Percentiles rank a stretch among this genome's conserved stretches.
Conservation (phyloP, 1,140 invertebrate species). For the Forficula auricularia region DNA sequence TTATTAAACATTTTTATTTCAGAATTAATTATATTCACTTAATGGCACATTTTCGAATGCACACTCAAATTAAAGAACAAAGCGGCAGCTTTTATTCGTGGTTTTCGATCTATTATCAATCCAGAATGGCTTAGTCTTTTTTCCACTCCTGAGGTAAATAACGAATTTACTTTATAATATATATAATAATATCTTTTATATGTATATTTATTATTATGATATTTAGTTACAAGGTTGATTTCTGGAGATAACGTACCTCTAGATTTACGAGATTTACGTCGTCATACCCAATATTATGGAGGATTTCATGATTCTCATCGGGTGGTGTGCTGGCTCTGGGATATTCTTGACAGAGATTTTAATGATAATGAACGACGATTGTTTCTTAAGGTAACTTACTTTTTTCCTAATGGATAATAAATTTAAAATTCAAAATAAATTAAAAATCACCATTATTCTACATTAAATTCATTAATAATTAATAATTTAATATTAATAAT, state of each 20-base stretch:
- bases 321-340: constrained; percentile 97
- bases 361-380: constrained; percentile 73
- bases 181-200: no score
- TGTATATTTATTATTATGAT: constrained; percentile 1
- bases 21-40: constrained; percentile 94
- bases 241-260: constrained; percentile 81
- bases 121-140: constrained; percentile 90
- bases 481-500: no score
- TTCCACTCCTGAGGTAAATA: constrained; percentile 87
- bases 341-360: constrained; percentile 93
- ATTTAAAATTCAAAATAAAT: no score
- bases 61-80: constrained; percentile 91
- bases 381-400: constrained; percentile 86
- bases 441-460: no score
- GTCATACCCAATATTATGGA: constrained; percentile 95
- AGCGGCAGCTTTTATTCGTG: constrained; percentile 87
- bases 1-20: no score
- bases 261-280: constrained; percentile 76
- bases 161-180: no score
- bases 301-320: constrained; percentile 97
- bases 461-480: no score
- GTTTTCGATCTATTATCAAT: constrained; percentile 89
- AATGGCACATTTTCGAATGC: constrained; percentile 97
- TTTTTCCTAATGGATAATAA: no score
- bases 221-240: constrained; percentile 66